A percentile compares a stretch with the other conserved stretches of the same genome.
phyloP scores from a whole-genome alignment of 2,888 invertebrate species.

The Allolobophora icterica region DNA sequence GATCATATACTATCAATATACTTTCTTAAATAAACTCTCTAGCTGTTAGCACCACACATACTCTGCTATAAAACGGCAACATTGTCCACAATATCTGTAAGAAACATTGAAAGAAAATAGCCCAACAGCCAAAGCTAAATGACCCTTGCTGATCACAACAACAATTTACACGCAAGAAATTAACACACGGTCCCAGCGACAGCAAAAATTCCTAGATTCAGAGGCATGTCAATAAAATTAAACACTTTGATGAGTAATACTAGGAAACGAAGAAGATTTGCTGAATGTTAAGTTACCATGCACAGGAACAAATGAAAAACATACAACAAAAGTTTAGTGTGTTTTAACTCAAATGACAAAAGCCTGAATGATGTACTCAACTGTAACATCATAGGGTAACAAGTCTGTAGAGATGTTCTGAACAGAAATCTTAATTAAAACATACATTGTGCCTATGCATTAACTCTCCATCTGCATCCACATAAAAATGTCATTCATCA shows the following conservation, averaged over 20 bases:
- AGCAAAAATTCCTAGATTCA: neutral
- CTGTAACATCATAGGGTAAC: neutral
- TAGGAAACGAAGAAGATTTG: neutral
- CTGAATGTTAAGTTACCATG: neutral
- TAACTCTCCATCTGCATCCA: too few species aligned
- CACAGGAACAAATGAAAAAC: neutral
- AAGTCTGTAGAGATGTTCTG: neutral
- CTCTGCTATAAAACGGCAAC: neutral
- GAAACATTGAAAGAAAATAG: neutral
- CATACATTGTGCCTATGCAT: neutral
- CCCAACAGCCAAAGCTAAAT: neutral
- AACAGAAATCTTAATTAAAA: conserved; percentile 13
- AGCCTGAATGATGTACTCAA: neutral
- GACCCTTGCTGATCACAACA: neutral
- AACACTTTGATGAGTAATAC: neutral
- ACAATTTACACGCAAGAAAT: neutral
- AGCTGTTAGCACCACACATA: neutral
- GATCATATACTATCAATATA: conserved; percentile 4
- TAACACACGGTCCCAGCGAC: neutral
- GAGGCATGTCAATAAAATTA: neutral
- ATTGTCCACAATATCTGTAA: neutral
- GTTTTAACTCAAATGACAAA: neutral
- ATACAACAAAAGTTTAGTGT: neutral
- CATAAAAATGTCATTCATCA: neutral
- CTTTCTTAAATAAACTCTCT: neutral